These are phyloP conservation scores for Synaphobranchus kaupii DNA, from an alignment of 2,797 vertebrate genomes.

Conservation along the genomic window DNA sequence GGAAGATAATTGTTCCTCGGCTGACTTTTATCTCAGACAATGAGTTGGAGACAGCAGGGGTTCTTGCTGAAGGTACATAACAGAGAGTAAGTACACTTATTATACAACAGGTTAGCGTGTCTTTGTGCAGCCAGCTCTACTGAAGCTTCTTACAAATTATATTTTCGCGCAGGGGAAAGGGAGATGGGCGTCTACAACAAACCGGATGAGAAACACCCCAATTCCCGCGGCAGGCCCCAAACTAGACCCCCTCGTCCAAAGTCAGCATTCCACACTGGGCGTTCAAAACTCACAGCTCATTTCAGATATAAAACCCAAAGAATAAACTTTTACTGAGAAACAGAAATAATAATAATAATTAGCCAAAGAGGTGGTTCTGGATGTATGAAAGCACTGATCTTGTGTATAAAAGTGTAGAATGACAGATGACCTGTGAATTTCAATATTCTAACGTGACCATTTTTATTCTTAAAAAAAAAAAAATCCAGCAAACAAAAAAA, in stretches of 20 bases:
- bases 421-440: not conserved
- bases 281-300: not conserved
- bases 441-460: not conserved
- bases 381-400: no score
- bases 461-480: not conserved
- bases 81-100: not conserved
- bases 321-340: not conserved
- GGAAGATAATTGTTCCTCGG: slow-evolving; percentile 18
- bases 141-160: not conserved
- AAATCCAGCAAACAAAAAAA: not conserved
- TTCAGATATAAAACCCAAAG: not conserved
- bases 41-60: slow-evolving; percentile 21
- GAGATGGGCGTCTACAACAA: slow-evolving; percentile 1
- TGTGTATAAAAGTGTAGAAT: no score
- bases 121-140: not conserved
- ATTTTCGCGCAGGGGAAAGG: slow-evolving; percentile 5
- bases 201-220: slow-evolving; percentile 21
- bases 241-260: not conserved
- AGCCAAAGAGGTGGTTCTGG: no score
- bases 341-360: no score
- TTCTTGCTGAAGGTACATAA: not conserved
- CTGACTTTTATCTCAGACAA: slow-evolving; percentile 31
- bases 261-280: not conserved
- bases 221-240: not conserved
- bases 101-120: not conserved